phyloP scores from a whole-genome alignment of 2,797 vertebrate species.

The Cyprinella venusta region DNA sequence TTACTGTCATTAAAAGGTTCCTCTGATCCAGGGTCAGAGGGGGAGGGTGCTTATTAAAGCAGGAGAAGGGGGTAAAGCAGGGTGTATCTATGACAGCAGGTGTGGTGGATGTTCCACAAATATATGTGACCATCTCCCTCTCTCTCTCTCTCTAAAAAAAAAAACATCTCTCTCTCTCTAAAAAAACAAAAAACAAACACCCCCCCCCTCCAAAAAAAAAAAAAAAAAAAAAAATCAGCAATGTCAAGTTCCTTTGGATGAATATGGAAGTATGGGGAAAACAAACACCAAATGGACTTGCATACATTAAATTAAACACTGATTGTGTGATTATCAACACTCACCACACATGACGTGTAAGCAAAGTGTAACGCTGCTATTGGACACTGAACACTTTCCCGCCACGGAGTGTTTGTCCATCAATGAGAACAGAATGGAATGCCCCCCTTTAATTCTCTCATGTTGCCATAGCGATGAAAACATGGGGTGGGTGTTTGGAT shows the following conservation, averaged over 20 bases:
- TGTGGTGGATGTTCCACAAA: constrained; percentile 60
- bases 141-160: neutral
- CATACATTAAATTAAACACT: constrained; percentile 5
- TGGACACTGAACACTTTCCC: constrained; percentile 56
- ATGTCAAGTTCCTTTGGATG: neutral
- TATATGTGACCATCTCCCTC: constrained; percentile 60
- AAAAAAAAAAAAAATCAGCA: neutral
- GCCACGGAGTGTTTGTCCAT: constrained; percentile 70
- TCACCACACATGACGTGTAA: constrained; percentile 17
- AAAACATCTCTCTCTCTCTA: too few relatives aligned
- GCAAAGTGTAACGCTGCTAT: constrained; percentile 14
- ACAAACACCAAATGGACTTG: neutral
- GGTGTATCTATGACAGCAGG: constrained; percentile 70
- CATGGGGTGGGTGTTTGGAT: constrained; percentile 75
- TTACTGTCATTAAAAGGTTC: constrained; percentile 70
- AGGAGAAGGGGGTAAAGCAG: constrained; percentile 59
- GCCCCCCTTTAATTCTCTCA: constrained; percentile 70
- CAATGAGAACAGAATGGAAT: constrained; percentile 71
- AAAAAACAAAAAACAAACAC: too few relatives aligned
- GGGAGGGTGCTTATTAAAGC: constrained; percentile 66
- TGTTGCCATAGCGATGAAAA: constrained; percentile 80
- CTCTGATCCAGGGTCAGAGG: constrained; percentile 67
- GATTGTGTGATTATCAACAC: constrained; percentile 10
- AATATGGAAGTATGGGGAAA: neutral
- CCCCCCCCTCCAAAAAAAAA: too few relatives aligned